Base-by-base conservation (phyloP, 2,113 vertebrate genomes). In the Vombatus ursinus region DNA sequence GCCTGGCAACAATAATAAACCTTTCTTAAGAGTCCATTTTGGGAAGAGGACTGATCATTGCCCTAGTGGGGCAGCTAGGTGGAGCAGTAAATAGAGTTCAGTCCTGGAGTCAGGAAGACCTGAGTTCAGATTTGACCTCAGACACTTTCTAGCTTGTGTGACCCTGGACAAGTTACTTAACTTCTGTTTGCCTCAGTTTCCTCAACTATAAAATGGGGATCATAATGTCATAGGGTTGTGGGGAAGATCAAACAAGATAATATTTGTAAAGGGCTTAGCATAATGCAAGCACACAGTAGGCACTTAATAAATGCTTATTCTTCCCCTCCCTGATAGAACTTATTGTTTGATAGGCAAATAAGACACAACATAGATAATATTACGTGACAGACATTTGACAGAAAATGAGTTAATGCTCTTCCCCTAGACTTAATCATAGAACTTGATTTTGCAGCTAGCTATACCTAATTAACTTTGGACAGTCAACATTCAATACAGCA, bases 371-470 rank as follows among this genome's bases (percentile, higher is more conserved):
- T 10, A 92, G 92, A 84, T 50, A 92, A 31, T 92, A 94, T 19
- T 57, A 57, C 1, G 3, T 95, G 26, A 26, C 37, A 95, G 92
- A 57, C 94, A 94, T 50, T 90, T 53, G 90, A 31, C 57, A 61
- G 28, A 28, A 28, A 61, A 26, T 54, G 28, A 61, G 28, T 31
- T 28, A 31, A 3, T 31, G 28, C 12, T 61, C 57, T 28, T 91
- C 9, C 57, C 50, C 1, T 50, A 52, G 25, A 89, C 22, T 37
- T 57, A 12, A 91, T 23, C 92, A 95, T 68, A 53, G 31, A 90
- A 12, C 95, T 96, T 96, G 92, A 91, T 52, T 91, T 96, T 89
- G 94, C 37, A 98, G 51, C 22, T 90, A 98, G 53, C 28, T 89
- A 14, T 26, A 90, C 89, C 53, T 61, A 57, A 90, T n/a, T 52